Conservation (phyloP, 2,888 invertebrate genomes). For the Biston betularia region DNA sequence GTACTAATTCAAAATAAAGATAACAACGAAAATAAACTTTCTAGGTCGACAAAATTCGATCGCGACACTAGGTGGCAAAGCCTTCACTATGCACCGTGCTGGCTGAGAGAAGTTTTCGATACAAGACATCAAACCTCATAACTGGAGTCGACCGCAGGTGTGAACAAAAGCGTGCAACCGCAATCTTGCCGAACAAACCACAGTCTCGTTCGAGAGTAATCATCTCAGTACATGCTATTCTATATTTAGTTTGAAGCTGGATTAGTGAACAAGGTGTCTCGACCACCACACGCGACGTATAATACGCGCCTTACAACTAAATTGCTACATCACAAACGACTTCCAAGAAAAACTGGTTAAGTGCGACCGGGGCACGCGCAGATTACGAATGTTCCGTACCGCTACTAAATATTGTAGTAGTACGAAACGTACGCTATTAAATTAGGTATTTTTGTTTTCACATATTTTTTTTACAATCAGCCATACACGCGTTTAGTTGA, state of each 20-base stretch:
- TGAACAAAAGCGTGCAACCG: conserved; percentile 72
- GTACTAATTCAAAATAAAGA: too few relatives aligned
- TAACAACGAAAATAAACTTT: too few relatives aligned
- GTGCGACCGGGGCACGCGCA: conserved; percentile 6
- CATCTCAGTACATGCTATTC: conserved; percentile 68
- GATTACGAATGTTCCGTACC: too few relatives aligned
- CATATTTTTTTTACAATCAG: too few relatives aligned
- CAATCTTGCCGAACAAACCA: conserved; percentile 66
- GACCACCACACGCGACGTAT: conserved; percentile 60
- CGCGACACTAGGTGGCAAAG: too few relatives aligned
- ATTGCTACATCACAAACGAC: conserved; percentile 56
- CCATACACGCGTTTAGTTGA: too few relatives aligned
- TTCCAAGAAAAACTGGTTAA: conserved; percentile 52
- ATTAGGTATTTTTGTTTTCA: too few relatives aligned
- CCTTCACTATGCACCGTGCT: too few relatives aligned
- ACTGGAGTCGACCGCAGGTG: conserved; percentile 72
- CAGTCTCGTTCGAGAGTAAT: conserved; percentile 70
- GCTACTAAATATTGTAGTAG: too few relatives aligned
- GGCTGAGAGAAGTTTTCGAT: conserved; percentile 47
- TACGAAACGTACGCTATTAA: too few relatives aligned
- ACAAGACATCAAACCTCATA: conserved; percentile 52
- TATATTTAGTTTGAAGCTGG: conserved; percentile 77
- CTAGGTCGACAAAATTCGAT: too few relatives aligned
- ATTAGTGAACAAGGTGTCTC: conserved; percentile 69
- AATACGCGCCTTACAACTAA: conserved; percentile 58